A percentile compares a stretch with the other conserved stretches of the same genome.
Conservation (phyloP, 2,888 invertebrate species). For the Ochropleura leucogaster region DNA sequence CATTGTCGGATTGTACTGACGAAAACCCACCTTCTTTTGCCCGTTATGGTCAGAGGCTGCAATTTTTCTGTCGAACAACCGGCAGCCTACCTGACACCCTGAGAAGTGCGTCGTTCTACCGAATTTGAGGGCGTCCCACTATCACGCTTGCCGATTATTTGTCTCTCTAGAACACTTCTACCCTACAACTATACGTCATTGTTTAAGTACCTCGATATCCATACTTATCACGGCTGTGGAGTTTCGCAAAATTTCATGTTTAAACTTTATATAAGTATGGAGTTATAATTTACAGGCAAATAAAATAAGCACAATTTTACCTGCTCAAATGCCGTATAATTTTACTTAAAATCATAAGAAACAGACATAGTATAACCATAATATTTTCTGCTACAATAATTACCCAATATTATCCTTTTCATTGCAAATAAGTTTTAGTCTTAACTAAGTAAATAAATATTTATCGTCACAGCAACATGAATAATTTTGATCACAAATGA, state of each 20-base stretch:
- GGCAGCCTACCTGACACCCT: no score
- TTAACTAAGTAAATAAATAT: slow-evolving; percentile 45
- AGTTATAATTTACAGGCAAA: neutral
- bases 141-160: no score
- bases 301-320: slow-evolving; percentile 38
- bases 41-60: no score
- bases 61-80: no score
- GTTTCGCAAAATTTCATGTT: neutral
- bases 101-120: no score
- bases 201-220: neutral
- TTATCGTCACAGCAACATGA: slow-evolving; percentile 19
- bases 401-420: slow-evolving; percentile 37
- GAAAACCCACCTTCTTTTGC: no score
- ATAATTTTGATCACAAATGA: slow-evolving; percentile 27
- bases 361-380: slow-evolving; percentile 2
- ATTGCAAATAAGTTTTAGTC: slow-evolving; percentile 33
- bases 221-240: neutral
- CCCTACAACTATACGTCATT: no score
- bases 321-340: neutral
- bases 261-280: neutral
- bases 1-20: no score
- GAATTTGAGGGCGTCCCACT: no score
- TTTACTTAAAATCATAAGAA: slow-evolving; percentile 1
- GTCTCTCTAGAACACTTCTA: no score
- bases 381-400: slow-evolving; percentile 13